Conservation (phyloP, 2,797 vertebrate genomes). For the Oreochromis grahami region DNA sequence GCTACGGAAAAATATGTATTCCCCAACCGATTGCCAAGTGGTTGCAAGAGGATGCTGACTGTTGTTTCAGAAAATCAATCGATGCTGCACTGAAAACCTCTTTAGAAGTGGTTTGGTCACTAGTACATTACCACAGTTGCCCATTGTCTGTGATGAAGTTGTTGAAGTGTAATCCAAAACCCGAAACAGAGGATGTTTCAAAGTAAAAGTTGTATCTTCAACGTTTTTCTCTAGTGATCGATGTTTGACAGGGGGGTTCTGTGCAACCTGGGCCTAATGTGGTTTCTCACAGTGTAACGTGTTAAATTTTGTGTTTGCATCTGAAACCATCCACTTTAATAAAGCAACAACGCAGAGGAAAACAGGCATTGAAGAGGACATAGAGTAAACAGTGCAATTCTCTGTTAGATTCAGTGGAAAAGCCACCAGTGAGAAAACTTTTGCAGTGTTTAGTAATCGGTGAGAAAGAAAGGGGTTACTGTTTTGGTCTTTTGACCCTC, state of each 20-base stretch:
- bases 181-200: neutral
- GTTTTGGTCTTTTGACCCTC: neutral
- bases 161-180: neutral
- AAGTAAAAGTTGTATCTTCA: neutral
- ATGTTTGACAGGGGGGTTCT: too few species aligned
- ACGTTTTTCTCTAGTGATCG: accelerated
- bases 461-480: neutral
- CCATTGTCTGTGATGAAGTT: neutral
- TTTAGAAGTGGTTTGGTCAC: neutral
- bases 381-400: conserved; percentile 25
- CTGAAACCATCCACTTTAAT: conserved; percentile 8
- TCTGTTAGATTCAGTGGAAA: conserved; percentile 21
- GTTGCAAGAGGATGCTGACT: neutral
- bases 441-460: neutral
- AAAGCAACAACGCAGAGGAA: neutral
- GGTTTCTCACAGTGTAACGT: neutral
- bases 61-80: neutral
- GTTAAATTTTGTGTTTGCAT: neutral
- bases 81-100: neutral
- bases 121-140: neutral
- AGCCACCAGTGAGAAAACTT: neutral
- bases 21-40: neutral
- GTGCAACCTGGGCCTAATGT: neutral
- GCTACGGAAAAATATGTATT: neutral
- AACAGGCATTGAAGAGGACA: neutral